These are phyloP conservation scores for Geotrupes spiniger DNA, from an alignment of 2,888 invertebrate species.

Conservation along the genomic window DNA sequence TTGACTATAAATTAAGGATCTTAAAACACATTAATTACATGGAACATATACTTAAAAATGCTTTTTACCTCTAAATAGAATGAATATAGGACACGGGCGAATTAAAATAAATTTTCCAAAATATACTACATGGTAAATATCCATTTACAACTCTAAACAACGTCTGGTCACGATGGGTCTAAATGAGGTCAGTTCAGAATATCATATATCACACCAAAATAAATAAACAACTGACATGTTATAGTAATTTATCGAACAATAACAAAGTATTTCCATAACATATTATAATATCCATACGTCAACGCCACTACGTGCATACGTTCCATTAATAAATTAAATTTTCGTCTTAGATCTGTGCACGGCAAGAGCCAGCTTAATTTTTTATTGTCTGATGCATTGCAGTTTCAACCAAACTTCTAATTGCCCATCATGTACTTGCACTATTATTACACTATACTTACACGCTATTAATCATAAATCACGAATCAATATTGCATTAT, in stretches of 20 bases:
- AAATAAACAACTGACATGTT: slow-evolving; percentile 19
- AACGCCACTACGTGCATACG: too few species aligned
- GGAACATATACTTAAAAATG: slow-evolving; percentile 19
- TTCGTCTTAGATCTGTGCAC: too few species aligned
- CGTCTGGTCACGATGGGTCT: slow-evolving; percentile 20
- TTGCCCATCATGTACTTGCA: too few species aligned
- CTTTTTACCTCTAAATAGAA: slow-evolving; percentile 22
- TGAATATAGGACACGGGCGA: slow-evolving; percentile 17
- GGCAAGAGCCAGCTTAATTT: too few species aligned
- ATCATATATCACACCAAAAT: slow-evolving; percentile 19
- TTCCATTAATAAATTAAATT: too few species aligned
- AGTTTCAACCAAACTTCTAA: too few species aligned
- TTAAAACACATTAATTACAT: slow-evolving; percentile 15
- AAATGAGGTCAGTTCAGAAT: slow-evolving; percentile 21
- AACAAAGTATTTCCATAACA: too few species aligned
- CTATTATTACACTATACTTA: too few species aligned
- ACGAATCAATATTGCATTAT: too few species aligned
- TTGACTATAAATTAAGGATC: slow-evolving; percentile 1
- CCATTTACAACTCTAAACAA: slow-evolving; percentile 17
- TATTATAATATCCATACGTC: too few species aligned
- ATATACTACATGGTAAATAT: slow-evolving; percentile 16
- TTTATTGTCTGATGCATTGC: too few species aligned
- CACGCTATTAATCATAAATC: too few species aligned
- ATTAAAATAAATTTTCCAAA: slow-evolving; percentile 19
- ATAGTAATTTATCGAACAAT: background rate